A percentile compares a stretch with the other conserved stretches of the same genome.
phyloP scores from a whole-genome alignment of 2,113 vertebrate genomes.

The Poeciliopsis prolifica region DNA sequence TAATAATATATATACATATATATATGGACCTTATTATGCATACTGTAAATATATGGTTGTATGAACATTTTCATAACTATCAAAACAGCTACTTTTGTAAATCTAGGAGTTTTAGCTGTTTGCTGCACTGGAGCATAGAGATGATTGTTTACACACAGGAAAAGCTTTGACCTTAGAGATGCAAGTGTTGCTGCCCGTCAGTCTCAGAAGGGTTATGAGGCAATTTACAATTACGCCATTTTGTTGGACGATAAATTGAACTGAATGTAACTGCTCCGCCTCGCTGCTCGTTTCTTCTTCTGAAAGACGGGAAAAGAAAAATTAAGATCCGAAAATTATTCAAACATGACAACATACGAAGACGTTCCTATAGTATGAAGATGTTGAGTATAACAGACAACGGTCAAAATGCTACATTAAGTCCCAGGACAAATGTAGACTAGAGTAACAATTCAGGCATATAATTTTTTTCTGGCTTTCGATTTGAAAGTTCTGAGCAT shows the following conservation, averaged over 20 bases:
- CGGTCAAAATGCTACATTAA: background rate
- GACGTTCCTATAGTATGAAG: background rate
- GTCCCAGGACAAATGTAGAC: background rate
- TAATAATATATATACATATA: no score
- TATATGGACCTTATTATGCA: slow-evolving; percentile 1
- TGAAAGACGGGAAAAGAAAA: background rate
- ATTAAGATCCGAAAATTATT: background rate
- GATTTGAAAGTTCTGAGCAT: background rate
- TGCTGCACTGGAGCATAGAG: background rate
- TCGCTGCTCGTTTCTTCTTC: slow-evolving; percentile 15
- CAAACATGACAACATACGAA: background rate
- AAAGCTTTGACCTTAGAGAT: background rate
- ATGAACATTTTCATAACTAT: background rate
- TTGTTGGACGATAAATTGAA: no score
- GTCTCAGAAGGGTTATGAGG: no score
- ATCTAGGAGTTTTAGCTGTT: background rate
- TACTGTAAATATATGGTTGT: background rate
- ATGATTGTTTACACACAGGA: background rate
- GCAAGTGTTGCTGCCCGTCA: background rate
- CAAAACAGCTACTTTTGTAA: background rate
- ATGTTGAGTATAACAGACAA: background rate
- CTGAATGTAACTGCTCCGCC: no score
- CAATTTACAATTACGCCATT: no score
- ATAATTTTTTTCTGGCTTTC: background rate
- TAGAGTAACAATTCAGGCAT: background rate